Evolutionary conservation across 2,797 vertebrate species (phyloP).

Genomic region (Ispidina picta): DNA sequence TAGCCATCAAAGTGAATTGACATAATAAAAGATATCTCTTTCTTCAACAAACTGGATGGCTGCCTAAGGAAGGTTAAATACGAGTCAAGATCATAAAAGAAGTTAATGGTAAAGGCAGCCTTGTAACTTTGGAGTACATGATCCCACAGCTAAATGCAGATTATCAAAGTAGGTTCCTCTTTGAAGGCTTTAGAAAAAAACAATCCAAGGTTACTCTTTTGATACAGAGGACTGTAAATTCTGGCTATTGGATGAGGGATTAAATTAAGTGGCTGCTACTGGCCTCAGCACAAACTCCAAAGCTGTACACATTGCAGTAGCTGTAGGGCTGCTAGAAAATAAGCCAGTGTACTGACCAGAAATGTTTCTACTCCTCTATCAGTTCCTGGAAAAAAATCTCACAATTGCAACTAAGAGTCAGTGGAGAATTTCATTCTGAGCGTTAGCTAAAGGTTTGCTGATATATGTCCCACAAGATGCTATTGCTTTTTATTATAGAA

Average conservation of each 20-base stretch:
- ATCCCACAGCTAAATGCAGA: neutral
- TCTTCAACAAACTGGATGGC: neutral
- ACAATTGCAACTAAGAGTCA: neutral
- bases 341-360: neutral
- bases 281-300: neutral
- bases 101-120: neutral
- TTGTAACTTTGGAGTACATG: accelerated
- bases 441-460: slow-evolving; percentile 44
- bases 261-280: neutral
- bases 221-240: neutral
- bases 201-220: neutral
- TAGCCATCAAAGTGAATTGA: neutral
- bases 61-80: neutral
- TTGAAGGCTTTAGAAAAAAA: neutral
- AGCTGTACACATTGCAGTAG: neutral
- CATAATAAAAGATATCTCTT: neutral
- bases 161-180: neutral
- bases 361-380: neutral
- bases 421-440: slow-evolving; percentile 46
- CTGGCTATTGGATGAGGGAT: neutral
- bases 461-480: slow-evolving; percentile 52
- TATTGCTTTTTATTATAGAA: slow-evolving; percentile 40
- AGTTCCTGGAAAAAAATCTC: slow-evolving; percentile 13
- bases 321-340: neutral
- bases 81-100: neutral